These are phyloP conservation scores for Lycia hirtaria DNA, from an alignment of 2,888 invertebrate species.

Conservation along the genomic window DNA sequence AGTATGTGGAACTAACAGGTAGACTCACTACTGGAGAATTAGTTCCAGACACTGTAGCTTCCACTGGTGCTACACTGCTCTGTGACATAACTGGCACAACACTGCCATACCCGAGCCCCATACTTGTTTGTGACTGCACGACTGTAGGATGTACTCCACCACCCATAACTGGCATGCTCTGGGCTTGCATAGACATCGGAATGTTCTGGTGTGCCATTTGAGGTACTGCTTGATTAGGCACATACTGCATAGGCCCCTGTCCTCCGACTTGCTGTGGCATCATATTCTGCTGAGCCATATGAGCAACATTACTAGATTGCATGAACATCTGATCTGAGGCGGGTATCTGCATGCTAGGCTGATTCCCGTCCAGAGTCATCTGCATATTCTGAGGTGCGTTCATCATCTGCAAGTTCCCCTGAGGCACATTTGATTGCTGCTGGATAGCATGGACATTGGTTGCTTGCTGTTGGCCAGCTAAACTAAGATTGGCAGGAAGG, in stretches of 20 bases:
- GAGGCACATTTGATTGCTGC: slow-evolving; percentile 84
- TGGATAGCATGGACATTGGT: slow-evolving; percentile 72
- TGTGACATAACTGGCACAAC: slow-evolving; percentile 84
- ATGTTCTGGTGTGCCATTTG: slow-evolving; percentile 82
- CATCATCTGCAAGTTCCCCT: slow-evolving; percentile 86
- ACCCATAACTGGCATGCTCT: slow-evolving; percentile 76
- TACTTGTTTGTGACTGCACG: slow-evolving; percentile 81
- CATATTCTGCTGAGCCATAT: slow-evolving; percentile 79
- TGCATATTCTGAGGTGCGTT: slow-evolving; percentile 82
- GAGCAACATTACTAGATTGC: slow-evolving; percentile 74
- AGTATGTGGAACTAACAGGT: slow-evolving; percentile 75
- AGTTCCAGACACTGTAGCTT: slow-evolving; percentile 79
- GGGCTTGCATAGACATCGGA: slow-evolving; percentile 81
- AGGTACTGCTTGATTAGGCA: slow-evolving; percentile 70
- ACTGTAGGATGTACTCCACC: slow-evolving; percentile 77
- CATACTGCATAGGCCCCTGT: slow-evolving; percentile 79
- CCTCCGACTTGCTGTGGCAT: slow-evolving; percentile 77
- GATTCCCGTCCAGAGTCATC: slow-evolving; percentile 84
- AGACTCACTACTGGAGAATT: slow-evolving; percentile 82
- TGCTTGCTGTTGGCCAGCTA: slow-evolving; percentile 80
- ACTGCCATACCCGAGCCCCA: slow-evolving; percentile 74
- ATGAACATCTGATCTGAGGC: slow-evolving; percentile 82
- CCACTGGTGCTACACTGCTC: slow-evolving; percentile 76
- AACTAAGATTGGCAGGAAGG: slow-evolving; percentile 84
- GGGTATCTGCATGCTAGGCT: slow-evolving; percentile 84